Evolutionary conservation across 2,888 invertebrate genomes (phyloP), one percentile per base, ranked within the genome.

Genomic region (Cepaea hortensis): DNA sequence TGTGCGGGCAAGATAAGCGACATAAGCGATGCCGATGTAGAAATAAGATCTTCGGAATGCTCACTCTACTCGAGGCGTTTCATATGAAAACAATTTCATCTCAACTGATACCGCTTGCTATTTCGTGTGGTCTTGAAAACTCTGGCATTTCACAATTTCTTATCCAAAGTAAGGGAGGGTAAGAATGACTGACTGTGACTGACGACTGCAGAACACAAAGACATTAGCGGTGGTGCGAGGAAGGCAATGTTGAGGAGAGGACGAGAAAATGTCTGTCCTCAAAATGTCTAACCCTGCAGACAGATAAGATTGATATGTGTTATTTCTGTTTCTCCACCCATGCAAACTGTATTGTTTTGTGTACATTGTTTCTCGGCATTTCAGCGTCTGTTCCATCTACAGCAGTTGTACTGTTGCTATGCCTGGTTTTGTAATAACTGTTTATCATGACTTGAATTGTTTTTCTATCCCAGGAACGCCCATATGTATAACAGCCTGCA

Each of bases 51-150:
- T 70, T 68, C 70, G 85, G 79, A 85, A 85, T 85, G 85, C 77
- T 46, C 55, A 55, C 79, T 23, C 50, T 50, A 79, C 79, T 85
- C 55, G n/a, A 85, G 77, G 85, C 85, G 85, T 85, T 85, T 85
- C 85, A 85, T 77, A 85, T 85, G 85, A 85, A 85, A 85, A 85
- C 85, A 85, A 85, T 85, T 85, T 85, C 85, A 85, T 85, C 85
- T 85, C 13, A 23, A 79, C 65, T 79, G 85, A 85, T 85, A 85
- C 85, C 70, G 85, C 85, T 79, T 79, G 85, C 79, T 85, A 85
- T 79, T 85, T 85, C 70, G 85, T 85, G 85, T 85, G 85, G 85
- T 85, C 85, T 75, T 68, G 68, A 65, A 68, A 68, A 55, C 76
- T 84, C 84, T 77, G 48, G 55, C 50, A 23, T 79, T 79, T 85